Percentiles rank a stretch among this genome's conserved stretches.
Conservation (phyloP, 2,797 vertebrate genomes). For the Spheniscus humboldti region DNA sequence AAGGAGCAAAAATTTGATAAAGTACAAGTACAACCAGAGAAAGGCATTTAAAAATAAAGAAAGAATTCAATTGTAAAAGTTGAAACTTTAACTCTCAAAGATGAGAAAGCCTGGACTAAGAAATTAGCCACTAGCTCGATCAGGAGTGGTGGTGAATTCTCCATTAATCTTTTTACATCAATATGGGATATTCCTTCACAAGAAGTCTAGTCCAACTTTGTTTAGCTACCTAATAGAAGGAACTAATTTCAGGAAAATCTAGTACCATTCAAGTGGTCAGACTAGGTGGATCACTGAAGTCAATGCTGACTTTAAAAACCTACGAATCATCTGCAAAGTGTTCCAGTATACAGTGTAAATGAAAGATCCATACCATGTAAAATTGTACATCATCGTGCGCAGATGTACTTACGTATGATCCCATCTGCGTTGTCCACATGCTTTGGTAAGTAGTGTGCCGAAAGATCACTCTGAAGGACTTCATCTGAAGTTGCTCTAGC, state of each 20-base stretch:
- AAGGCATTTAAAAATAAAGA: not conserved
- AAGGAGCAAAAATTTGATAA: not conserved
- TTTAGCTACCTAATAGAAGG: not conserved
- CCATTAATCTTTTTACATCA: not conserved
- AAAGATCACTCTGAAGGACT: constrained; percentile 90
- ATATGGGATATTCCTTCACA: accelerated
- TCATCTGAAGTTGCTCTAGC: constrained; percentile 90
- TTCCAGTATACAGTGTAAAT: not conserved
- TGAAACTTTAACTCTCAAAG: not conserved
- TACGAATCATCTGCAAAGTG: not conserved
- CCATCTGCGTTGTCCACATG: constrained; percentile 83
- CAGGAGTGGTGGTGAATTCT: not conserved
- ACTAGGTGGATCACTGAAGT: not conserved
- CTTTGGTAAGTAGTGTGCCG: constrained; percentile 83
- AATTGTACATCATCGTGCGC: not conserved
- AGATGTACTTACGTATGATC: constrained; percentile 83
- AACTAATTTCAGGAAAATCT: not conserved
- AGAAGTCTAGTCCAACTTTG: accelerated
- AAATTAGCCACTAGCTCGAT: not conserved
- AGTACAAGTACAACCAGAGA: not conserved
- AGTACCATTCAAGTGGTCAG: not conserved
- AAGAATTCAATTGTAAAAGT: not conserved
- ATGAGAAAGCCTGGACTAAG: not conserved
- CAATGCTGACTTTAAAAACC: not conserved
- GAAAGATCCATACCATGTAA: not conserved